A percentile compares a stretch with the other conserved stretches of the same genome.
Evolutionary conservation across 2,888 invertebrate genomes (phyloP).

Genomic region (Athalia cordata): DNA sequence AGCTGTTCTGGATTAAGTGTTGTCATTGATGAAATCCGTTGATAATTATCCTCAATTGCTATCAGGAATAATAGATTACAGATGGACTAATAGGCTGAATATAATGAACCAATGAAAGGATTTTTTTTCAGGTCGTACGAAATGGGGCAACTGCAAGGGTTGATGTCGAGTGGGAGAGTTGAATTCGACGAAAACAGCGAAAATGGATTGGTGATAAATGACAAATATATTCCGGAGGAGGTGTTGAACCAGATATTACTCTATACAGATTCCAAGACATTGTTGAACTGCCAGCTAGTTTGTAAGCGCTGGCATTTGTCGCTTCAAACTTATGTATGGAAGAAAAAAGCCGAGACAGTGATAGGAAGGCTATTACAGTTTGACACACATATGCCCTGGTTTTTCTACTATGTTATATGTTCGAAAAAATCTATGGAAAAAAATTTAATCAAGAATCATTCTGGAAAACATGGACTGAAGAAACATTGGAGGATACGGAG

Average conservation of each 20-base stretch:
- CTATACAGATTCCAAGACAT: conserved; percentile 68
- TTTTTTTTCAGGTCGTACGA: neutral
- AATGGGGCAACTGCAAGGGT: conserved; percentile 52
- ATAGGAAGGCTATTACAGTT: conserved; percentile 59
- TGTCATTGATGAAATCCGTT: no score
- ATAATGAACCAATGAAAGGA: no score
- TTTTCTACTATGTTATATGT: conserved; percentile 72
- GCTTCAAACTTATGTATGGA: conserved; percentile 72
- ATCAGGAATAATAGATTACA: no score
- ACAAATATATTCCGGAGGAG: conserved; percentile 74
- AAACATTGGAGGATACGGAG: conserved; percentile 71
- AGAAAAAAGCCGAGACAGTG: conserved; percentile 67
- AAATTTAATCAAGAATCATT: conserved; percentile 76
- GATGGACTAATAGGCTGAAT: no score
- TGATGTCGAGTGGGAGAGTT: conserved; percentile 43
- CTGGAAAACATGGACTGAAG: conserved; percentile 70
- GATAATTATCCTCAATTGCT: no score
- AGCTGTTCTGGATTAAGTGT: no score
- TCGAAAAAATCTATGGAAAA: conserved; percentile 71
- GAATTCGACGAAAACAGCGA: conserved; percentile 55
- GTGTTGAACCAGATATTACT: conserved; percentile 73
- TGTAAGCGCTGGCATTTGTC: conserved; percentile 75
- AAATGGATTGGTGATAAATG: conserved; percentile 70
- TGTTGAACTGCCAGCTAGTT: conserved; percentile 73
- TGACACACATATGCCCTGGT: conserved; percentile 69